phyloP scores from a whole-genome alignment of 2,113 vertebrate species.

The Amphilophus citrinellus region DNA sequence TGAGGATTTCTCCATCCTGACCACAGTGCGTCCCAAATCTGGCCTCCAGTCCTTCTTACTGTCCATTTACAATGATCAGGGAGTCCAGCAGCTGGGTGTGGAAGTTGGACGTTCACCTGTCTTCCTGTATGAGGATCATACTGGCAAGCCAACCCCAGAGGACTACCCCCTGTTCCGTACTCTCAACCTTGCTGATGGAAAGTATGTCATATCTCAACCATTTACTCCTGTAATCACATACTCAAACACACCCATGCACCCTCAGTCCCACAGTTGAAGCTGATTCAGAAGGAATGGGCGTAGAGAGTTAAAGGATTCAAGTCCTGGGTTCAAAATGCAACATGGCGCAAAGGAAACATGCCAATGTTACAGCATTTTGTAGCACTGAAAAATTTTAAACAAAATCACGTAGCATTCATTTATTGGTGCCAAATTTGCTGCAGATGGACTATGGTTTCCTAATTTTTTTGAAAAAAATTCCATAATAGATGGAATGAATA shows the following conservation, averaged over 20 bases:
- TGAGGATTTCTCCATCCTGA: constrained; percentile 97
- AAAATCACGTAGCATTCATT: not conserved
- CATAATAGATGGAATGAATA: not conserved
- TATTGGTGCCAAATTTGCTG: not conserved
- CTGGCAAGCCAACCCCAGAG: constrained; percentile 91
- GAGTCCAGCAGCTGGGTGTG: constrained; percentile 94
- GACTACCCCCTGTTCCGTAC: constrained; percentile 94
- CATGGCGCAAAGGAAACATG: not conserved
- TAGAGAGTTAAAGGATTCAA: not conserved
- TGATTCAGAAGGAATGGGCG: not conserved
- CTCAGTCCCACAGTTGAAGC: not conserved
- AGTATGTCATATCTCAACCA: constrained; percentile 83
- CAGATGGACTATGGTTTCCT: not conserved
- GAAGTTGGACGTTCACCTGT: constrained; percentile 96
- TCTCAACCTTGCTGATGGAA: constrained; percentile 94
- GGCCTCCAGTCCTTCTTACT: constrained; percentile 95
- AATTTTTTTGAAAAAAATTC: not conserved
- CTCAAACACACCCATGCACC: not conserved
- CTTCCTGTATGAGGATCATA: constrained; percentile 96
- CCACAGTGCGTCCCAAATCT: constrained; percentile 93
- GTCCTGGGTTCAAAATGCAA: not conserved
- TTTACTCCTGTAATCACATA: not conserved
- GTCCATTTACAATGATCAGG: constrained; percentile 92
- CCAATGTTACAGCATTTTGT: not conserved
- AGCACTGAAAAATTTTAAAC: not conserved